A percentile compares a stretch with the other conserved stretches of the same genome.
These are phyloP conservation scores for Thera britannica DNA, from an alignment of 2,888 invertebrate genomes.

Conservation along the genomic window DNA sequence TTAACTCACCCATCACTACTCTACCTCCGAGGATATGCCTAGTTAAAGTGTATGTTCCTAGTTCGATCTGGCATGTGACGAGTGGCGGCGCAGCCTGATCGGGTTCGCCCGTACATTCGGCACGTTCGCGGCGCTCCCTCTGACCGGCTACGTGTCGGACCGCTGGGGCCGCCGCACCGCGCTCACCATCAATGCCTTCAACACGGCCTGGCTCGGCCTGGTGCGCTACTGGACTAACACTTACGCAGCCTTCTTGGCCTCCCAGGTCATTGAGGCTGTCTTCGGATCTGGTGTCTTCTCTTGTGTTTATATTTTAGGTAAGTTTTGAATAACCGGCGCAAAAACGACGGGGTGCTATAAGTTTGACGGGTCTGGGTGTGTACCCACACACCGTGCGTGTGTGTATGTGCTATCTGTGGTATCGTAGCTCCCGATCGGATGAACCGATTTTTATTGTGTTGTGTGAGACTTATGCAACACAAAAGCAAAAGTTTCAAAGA, in stretches of 20 bases:
- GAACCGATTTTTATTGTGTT: no score
- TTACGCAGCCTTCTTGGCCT: constrained; percentile 86
- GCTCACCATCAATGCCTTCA: constrained; percentile 82
- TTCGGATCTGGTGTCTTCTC: constrained; percentile 88
- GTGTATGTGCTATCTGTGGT: no score
- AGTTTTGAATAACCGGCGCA: constrained; percentile 36
- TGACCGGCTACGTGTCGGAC: constrained; percentile 89
- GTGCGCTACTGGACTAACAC: constrained; percentile 83
- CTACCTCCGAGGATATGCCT: no score
- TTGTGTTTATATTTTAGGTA: constrained; percentile 88
- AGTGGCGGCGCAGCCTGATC: constrained; percentile 89
- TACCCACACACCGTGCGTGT: no score
- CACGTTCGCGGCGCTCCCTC: constrained; percentile 87
- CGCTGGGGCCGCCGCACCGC: constrained; percentile 87
- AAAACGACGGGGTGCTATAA: no score
- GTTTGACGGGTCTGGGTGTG: no score
- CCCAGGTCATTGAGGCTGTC: constrained; percentile 88
- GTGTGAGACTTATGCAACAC: no score
- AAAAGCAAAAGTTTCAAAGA: no score
- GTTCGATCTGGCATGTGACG: constrained; percentile 86
- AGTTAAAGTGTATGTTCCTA: constrained; percentile 47
- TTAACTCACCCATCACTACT: not conserved
- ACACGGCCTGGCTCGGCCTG: constrained; percentile 87
- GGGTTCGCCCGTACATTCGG: constrained; percentile 89
- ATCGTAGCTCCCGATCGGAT: no score